Base-by-base conservation (phyloP, 2,797 vertebrate species). In the Gadopsis marmoratus region DNA sequence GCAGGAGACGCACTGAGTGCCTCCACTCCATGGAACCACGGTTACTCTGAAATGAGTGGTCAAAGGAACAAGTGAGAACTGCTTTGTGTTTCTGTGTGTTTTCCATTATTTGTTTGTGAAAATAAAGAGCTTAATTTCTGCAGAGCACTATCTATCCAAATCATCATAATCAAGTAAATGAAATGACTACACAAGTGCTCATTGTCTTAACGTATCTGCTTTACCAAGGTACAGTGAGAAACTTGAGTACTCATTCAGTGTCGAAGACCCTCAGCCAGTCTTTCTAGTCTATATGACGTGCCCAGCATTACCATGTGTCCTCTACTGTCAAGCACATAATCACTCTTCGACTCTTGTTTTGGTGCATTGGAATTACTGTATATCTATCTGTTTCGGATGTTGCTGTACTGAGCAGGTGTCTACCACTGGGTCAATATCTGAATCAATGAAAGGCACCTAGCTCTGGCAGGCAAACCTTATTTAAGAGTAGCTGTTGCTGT, bases 1-100 rank as follows among this genome's bases (percentile, higher is more conserved):
- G 39, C 90, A 0, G 94, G 95, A 71, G 97, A 98, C 74, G 86
- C 94, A 0, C 84, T 93, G 50, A 94, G 90, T 43, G 41, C 87
- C 64, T 94, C 97, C 16, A 83, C 93, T 43, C 96, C 97, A 23
- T 99, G 98, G 97, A 96, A 92, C 88, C 97, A 98, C 0, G 97
- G 98, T 29, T 97, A 96, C 71, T 96, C 97, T 75, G 98, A 99
- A 92, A 97, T 97, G 97, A 96, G 97, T 9, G 98, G 98, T 29
- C 98, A 99, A 88, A 97, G 97, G 80, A 99, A 99, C 91, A 99
- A 99, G 98, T 98, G 92, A 96, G 97, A 62, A 39, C 48, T 67
- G 43, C 29, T 77, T 79, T 70, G 13, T 43, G 19, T 72, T 62
- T 69, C 19, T 76, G 33, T 65, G 23, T 59, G 48, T 60, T 66